Evolutionary conservation across 2,797 vertebrate species (phyloP).

Genomic region (Acanthornis magna): DNA sequence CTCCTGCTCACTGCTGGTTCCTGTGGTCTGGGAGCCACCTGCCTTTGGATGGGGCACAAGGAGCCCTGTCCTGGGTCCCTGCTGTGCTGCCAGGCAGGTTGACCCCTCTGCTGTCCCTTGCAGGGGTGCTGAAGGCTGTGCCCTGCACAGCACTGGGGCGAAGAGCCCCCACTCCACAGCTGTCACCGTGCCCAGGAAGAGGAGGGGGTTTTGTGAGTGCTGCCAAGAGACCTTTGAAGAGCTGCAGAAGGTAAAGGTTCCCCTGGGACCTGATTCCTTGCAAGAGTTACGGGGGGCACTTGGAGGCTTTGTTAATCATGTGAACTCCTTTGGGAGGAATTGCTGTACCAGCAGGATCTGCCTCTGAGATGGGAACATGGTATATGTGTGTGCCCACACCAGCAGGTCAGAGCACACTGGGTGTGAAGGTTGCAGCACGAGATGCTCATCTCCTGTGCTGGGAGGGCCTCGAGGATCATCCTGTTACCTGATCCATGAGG

Average conservation of each 20-base stretch:
- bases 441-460: background rate
- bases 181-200: background rate
- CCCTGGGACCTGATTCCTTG: background rate
- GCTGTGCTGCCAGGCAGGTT: background rate
- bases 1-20: background rate
- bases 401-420: background rate
- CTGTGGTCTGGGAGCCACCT: background rate
- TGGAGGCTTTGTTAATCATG: fast-evolving
- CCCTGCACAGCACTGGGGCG: fast-evolving
- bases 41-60: background rate
- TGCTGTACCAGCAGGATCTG: background rate
- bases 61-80: background rate
- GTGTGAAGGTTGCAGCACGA: background rate
- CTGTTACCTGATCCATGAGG: background rate
- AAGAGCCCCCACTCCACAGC: background rate
- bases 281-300: background rate
- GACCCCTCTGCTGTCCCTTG: background rate
- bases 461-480: background rate
- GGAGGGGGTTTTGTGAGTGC: conserved; percentile 84
- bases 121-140: conserved; percentile 36
- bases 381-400: background rate
- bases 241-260: conserved; percentile 75
- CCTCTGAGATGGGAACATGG: fast-evolving
- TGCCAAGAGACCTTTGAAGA: conserved; percentile 81
- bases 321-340: fast-evolving